Evolutionary conservation across 2,113 vertebrate genomes (phyloP).

Genomic region (Origma solitaria): DNA sequence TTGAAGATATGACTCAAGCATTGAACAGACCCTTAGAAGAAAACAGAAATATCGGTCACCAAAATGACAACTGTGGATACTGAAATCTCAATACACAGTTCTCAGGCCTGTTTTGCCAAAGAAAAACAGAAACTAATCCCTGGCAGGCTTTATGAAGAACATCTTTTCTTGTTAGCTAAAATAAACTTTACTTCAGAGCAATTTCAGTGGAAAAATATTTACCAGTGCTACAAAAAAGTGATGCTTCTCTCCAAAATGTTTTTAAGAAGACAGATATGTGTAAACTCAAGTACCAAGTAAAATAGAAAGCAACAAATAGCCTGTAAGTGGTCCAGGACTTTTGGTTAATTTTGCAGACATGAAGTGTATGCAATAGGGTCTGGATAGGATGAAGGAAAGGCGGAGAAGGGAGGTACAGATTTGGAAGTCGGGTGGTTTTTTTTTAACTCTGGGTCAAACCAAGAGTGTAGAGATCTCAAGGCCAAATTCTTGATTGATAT

Average conservation of each 20-base stretch:
- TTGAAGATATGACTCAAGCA: not conserved
- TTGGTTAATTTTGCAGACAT: not conserved
- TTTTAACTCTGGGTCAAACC: not conserved
- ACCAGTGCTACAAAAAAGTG: not conserved
- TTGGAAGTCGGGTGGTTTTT: not conserved
- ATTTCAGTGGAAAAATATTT: not conserved
- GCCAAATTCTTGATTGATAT: not conserved
- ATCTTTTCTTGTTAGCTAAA: not conserved
- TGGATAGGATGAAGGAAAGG: not conserved
- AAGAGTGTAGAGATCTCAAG: not conserved
- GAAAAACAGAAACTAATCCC: not conserved
- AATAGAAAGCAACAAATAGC: not conserved
- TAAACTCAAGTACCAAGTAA: not conserved
- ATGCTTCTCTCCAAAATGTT: not conserved
- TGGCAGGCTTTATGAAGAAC: not conserved
- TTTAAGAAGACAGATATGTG: not conserved
- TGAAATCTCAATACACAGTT: not conserved
- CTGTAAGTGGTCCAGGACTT: not conserved
- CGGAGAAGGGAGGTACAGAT: not conserved
- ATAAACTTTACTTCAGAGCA: not conserved
- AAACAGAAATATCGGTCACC: not conserved
- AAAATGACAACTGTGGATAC: not conserved
- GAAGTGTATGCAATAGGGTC: not conserved
- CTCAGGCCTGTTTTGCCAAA: not conserved
- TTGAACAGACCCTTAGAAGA: not conserved